Percentiles rank a stretch among this genome's conserved stretches.
phyloP scores from a whole-genome alignment of 2,113 vertebrate genomes.

The Platysteira castanea region DNA sequence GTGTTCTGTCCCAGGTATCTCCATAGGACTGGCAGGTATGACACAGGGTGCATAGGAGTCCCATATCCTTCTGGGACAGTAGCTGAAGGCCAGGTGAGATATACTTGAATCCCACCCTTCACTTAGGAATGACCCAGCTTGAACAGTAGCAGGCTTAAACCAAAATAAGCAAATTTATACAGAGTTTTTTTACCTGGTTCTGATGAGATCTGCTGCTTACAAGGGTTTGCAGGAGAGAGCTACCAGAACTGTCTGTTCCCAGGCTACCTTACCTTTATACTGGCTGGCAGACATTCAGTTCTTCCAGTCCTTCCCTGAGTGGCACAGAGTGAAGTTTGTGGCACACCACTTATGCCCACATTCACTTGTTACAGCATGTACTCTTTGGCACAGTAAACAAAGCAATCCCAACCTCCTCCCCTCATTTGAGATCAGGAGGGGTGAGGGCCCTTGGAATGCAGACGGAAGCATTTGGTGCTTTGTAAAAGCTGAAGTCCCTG shows the following conservation, averaged over 20 bases:
- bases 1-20: neutral
- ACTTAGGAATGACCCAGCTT: neutral
- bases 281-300: conserved; percentile 50
- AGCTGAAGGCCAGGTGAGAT: neutral
- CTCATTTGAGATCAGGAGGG: neutral
- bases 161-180: conserved; percentile 18
- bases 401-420: conserved; percentile 8
- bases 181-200: conserved; percentile 37
- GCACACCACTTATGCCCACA: conserved; percentile 31
- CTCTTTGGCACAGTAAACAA: conserved; percentile 43
- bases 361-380: conserved; percentile 60
- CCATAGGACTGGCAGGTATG: neutral
- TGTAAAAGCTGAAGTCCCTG: neutral
- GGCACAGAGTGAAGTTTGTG: conserved; percentile 13
- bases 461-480: neutral
- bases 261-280: conserved; percentile 22
- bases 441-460: neutral
- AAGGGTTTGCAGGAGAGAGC: neutral
- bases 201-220: conserved; percentile 45
- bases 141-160: neutral
- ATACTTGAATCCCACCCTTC: neutral
- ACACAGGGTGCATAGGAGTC: neutral
- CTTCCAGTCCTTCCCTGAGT: conserved; percentile 22
- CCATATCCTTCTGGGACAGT: neutral
- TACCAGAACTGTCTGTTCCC: conserved; percentile 54